Evolutionary conservation across 2,113 vertebrate genomes (phyloP), one percentile per base, ranked within the genome.

Genomic region (Platysteira castanea): DNA sequence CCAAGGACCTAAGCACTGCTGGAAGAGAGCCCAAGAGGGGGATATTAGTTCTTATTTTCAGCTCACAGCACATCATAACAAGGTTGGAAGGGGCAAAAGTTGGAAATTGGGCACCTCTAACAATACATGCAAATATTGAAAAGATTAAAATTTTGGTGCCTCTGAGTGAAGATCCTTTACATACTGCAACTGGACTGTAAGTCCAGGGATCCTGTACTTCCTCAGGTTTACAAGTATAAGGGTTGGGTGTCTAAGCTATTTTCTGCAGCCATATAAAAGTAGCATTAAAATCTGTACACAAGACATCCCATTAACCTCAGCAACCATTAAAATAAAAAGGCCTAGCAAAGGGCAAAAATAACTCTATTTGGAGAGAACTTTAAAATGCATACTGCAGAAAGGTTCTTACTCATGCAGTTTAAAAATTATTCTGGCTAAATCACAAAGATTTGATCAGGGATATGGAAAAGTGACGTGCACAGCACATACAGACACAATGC

Each of bases 241-340:
- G 18, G 20, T 42, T 74, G 59, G 50, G 60, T 69, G 35, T 71
- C 69, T 80, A n/a, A 80, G 33, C 64, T 67, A 33, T 81, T 70
- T 91, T 83, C 79, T 94, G 59, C 59, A 93, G 59, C n/a, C 50
- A 47, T 16, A 67, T 41, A 70, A 76, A 77, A 49, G 44, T 13
- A 78, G 49, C n/a, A 3, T 79, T 95, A 84, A 90, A 91, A 53
- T 53, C 49, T 57, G 68, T 87, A 78, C 80, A 75, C 33, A 60
- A 84, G 93, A 64, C 61, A 75, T 28, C 9, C 28, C 65, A 84
- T 75, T 91, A 92, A 89, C 64, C 53, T 89, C 73, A 67, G 86
- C 47, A 82, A 41, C 64, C 65, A 71, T 49, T 87, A 93, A 87
- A 92, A 89, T 37, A 78, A 79, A 89, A 91, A 71, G 31, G 64